Conservation (phyloP, 53 echinoderm and acorn worm species). For the Pentamera pediparva region DNA sequence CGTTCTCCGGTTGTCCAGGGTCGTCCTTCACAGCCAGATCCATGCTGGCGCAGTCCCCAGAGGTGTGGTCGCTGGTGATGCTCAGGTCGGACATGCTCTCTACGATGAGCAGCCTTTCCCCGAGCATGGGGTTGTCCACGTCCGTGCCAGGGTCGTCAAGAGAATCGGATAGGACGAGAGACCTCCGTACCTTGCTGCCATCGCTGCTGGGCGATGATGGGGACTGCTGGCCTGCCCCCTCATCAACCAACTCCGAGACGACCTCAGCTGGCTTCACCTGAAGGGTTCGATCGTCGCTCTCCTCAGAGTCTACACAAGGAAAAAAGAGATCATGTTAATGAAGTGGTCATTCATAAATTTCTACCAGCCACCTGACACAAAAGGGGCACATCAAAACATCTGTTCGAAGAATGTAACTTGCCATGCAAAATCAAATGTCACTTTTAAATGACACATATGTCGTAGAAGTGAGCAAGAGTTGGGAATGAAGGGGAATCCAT, state of each 20-base stretch:
- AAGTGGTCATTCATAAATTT: no score
- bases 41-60: constrained; percentile 18
- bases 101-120: constrained; percentile 13
- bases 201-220: background rate
- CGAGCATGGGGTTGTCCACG: constrained; percentile 4
- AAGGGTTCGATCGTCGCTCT: constrained; percentile 20
- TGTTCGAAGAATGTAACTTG: no score
- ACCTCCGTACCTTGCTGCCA: background rate
- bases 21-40: constrained; percentile 38
- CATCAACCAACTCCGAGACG: background rate
- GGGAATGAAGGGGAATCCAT: no score
- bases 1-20: no score
- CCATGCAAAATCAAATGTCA: no score
- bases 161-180: background rate
- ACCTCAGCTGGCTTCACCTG: background rate
- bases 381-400: no score
- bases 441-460: no score
- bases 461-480: no score
- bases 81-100: no score
- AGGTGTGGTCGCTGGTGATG: no score
- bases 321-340: no score
- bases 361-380: no score
- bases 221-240: background rate
- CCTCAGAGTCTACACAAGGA: constrained; percentile 25
- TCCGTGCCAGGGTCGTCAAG: background rate